These are phyloP conservation scores for Bombus superbus DNA, from an alignment of 1,140 invertebrate genomes.

Conservation along the genomic window DNA sequence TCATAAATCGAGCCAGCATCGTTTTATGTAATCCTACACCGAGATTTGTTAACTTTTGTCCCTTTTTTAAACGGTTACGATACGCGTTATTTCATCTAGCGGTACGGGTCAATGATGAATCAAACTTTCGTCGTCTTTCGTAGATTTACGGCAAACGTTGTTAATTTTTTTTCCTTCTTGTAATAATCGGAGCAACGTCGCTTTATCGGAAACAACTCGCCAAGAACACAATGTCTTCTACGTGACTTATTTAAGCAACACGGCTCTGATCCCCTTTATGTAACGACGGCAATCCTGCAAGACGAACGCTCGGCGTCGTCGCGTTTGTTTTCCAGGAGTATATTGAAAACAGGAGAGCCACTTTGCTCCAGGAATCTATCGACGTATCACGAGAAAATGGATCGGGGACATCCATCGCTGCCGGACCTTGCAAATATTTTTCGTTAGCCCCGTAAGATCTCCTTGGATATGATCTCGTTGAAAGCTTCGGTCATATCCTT, in stretches of 20 bases:
- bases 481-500: slow-evolving; percentile 9
- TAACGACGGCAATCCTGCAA: neutral
- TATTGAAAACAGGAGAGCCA: slow-evolving; percentile 49
- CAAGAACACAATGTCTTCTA: neutral
- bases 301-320: neutral
- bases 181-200: neutral
- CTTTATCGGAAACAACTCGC: too few species aligned
- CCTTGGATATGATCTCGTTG: slow-evolving; percentile 34
- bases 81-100: neutral
- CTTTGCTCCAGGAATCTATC: slow-evolving; percentile 24
- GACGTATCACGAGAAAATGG: slow-evolving; percentile 5
- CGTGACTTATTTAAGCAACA: slow-evolving; percentile 27
- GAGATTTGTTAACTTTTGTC: neutral
- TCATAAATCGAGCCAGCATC: too few species aligned
- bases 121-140: neutral
- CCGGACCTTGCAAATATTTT: slow-evolving; percentile 50
- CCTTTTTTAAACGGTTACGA: neutral
- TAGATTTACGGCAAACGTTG: too few species aligned
- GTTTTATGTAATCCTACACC: neutral
- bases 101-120: neutral
- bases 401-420: slow-evolving; percentile 21
- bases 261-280: neutral
- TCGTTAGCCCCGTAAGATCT: slow-evolving; percentile 25
- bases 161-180: neutral
- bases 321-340: slow-evolving; percentile 24